Evolutionary conservation across 64 coral and sea anemone genomes (phyloP), one percentile per base, ranked within the genome.

Genomic region (Porites lutea): DNA sequence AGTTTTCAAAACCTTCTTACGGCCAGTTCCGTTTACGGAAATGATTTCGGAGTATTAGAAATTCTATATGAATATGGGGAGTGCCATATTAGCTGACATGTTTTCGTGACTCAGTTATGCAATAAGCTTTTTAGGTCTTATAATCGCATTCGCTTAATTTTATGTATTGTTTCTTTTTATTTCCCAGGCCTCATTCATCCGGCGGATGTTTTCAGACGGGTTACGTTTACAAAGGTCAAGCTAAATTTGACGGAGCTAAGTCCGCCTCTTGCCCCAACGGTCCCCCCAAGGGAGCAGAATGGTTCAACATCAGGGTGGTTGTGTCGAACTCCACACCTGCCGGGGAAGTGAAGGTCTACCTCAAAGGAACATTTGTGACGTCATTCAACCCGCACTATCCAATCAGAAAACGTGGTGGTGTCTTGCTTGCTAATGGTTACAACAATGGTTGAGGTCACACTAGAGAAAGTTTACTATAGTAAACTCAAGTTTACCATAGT

Each of bases 401-500:
- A 51, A 27, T 65, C 59, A 77, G 59, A 79, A 63, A 52, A 48
- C 72, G 27, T 64, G 87, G 87, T 23, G 74, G 87, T 14, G 87
- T 89, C 48, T 50, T 89, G 72, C 74, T 89, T 45, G 87, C 87
- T 2, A 89, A 89, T 78, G 87, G 87, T 62, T 89, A 89, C 74
- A 89, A 89, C 52, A 90, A 90, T 48, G 59, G n/a, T n/a, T n/a
- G n/a, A n/a, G n/a, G n/a, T n/a, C n/a, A n/a, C n/a, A n/a, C n/a
- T n/a, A n/a, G n/a, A n/a, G n/a, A n/a, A n/a, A n/a, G n/a, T n/a
- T n/a, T n/a, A n/a, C n/a, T n/a, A n/a, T n/a, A n/a, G n/a, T n/a
- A n/a, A n/a, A n/a, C n/a, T n/a, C n/a, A n/a, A n/a, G n/a, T n/a
- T n/a, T n/a, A n/a, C n/a, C n/a, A n/a, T n/a, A n/a, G n/a, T n/a